Evolutionary conservation across 2,888 invertebrate species (phyloP), one percentile per base, ranked within the genome.

Genomic region (Malacosoma neustria): DNA sequence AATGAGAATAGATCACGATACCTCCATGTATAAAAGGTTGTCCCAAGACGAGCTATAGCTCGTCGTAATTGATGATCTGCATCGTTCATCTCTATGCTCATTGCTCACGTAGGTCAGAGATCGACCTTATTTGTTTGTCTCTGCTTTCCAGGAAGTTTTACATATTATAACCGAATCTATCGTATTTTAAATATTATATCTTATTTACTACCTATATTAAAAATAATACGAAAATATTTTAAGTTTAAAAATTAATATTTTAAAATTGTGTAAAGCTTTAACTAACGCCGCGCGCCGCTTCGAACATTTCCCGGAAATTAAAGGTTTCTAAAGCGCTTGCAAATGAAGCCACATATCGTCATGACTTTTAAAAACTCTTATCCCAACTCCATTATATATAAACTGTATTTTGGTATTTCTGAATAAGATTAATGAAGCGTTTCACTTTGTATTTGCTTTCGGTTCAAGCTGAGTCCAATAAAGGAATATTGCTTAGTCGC

Each of bases 261-360:
- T n/a, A n/a, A n/a, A n/a, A n/a, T n/a, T n/a, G n/a, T n/a, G n/a
- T n/a, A n/a, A n/a, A n/a, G n/a, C n/a, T n/a, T n/a, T n/a, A n/a
- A n/a, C 7, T 22, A 22, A 22, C 22, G 22, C 22, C 7, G 22
- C 7, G 13, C 29, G 29, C 14, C n/a, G 12, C 4, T 15, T 29
- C 11, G 13, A 33, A 33, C 29, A 32, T 33, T 29, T 29, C 33
- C 57, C 72, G 72, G 73, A 73, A 70, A 73, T 73, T 71, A 72
- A 72, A 62, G 68, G 67, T 72, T 72, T 73, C 67, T 65, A 68
- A 70, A 70, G 65, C 70, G 61, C 57, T 68, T 57, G 65, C 67
- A 70, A 72, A 72, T 69, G 65, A 70, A 64, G 57, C 56, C 64
- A 66, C 61, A 64, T 57, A 64, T 66, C 54, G 60, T 62, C 65